Conservation (phyloP, 2,888 invertebrate species). For the Bruchidius siliquastri region DNA sequence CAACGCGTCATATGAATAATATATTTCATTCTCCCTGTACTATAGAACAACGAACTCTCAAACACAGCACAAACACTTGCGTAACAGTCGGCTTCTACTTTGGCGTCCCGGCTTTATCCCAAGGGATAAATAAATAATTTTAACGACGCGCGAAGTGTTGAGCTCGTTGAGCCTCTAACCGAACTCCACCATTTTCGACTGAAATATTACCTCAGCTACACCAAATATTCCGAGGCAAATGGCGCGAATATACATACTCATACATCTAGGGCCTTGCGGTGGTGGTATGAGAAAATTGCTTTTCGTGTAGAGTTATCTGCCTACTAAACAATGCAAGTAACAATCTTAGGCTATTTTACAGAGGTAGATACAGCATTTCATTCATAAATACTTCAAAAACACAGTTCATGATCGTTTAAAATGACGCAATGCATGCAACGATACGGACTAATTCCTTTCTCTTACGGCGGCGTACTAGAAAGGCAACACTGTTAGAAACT, state of each 20-base stretch:
- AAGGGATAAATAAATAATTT: constrained; percentile 40
- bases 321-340: background rate
- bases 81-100: background rate
- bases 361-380: too few species aligned
- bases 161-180: constrained; percentile 7
- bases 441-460: too few species aligned
- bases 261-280: background rate
- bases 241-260: background rate
- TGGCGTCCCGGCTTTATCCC: constrained; percentile 23
- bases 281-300: background rate
- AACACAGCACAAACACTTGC: background rate
- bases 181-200: constrained; percentile 11
- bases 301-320: background rate
- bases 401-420: too few species aligned
- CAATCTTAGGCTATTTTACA: too few species aligned
- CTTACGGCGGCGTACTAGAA: too few species aligned
- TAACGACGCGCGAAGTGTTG: constrained; percentile 29
- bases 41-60: background rate
- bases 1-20: background rate
- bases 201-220: background rate
- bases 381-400: too few species aligned
- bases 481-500: too few species aligned
- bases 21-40: background rate
- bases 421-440: too few species aligned
- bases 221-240: background rate